A percentile compares a stretch with the other conserved stretches of the same genome.
Conservation (phyloP, 2,888 invertebrate species). For the Rhorus exstirpatorius region DNA sequence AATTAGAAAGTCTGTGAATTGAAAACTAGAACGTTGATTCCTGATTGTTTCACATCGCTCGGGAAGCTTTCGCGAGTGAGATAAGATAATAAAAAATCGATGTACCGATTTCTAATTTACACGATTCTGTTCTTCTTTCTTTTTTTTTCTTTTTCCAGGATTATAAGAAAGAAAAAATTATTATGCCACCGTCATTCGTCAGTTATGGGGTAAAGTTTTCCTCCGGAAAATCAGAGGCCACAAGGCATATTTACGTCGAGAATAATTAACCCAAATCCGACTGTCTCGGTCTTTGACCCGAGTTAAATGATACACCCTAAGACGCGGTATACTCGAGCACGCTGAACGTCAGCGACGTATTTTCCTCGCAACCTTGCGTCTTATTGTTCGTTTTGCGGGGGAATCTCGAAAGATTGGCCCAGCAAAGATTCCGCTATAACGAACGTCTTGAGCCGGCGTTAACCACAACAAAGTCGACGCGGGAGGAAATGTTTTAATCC, state of each 20-base stretch:
- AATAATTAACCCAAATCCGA: slow-evolving; percentile 54
- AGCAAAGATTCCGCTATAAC: slow-evolving; percentile 80
- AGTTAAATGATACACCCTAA: slow-evolving; percentile 50
- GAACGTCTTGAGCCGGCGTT: slow-evolving; percentile 79
- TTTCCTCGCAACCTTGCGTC: background rate
- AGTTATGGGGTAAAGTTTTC: too few species aligned
- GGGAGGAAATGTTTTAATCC: slow-evolving; percentile 74
- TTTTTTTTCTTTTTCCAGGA: too few species aligned
- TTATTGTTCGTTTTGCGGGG: slow-evolving; percentile 46
- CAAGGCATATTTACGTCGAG: background rate
- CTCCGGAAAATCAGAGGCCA: background rate
- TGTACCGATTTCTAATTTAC: too few species aligned
- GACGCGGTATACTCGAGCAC: slow-evolving; percentile 36
- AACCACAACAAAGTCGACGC: slow-evolving; percentile 80
- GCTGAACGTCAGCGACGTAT: slow-evolving; percentile 14
- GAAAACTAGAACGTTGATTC: too few species aligned
- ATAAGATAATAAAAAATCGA: too few species aligned
- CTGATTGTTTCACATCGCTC: too few species aligned
- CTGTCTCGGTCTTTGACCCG: slow-evolving; percentile 39
- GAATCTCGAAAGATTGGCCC: slow-evolving; percentile 34
- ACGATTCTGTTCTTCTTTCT: too few species aligned
- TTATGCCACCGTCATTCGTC: too few species aligned
- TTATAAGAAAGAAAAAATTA: too few species aligned
- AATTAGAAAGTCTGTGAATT: too few species aligned
- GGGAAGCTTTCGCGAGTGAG: too few species aligned